These are phyloP conservation scores for Apamea epomidion DNA, from an alignment of 2,888 invertebrate genomes.

Conservation along the genomic window DNA sequence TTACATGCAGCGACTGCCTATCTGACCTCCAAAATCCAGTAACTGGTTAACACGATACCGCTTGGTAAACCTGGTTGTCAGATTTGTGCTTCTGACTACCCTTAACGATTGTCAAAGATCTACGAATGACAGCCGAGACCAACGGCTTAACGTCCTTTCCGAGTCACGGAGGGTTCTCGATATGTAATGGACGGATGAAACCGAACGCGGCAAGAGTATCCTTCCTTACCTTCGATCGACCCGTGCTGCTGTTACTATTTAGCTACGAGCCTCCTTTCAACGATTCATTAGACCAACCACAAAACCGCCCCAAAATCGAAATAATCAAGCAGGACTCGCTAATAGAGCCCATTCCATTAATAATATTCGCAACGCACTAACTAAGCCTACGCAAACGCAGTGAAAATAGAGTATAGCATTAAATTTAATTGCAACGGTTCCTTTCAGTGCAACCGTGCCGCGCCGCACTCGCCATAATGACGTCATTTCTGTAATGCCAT, in stretches of 20 bases:
- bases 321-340: slow-evolving; percentile 8
- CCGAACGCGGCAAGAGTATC: neutral
- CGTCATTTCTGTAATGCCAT: slow-evolving; percentile 78
- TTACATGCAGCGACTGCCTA: neutral
- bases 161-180: neutral
- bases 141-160: neutral
- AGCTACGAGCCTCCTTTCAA: neutral
- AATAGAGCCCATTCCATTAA: slow-evolving; percentile 39
- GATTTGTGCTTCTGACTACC: neutral
- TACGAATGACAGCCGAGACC: neutral
- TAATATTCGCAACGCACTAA: slow-evolving; percentile 53
- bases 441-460: slow-evolving; percentile 72
- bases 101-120: neutral
- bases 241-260: neutral
- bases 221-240: neutral
- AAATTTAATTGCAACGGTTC: slow-evolving; percentile 76
- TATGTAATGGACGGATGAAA: neutral
- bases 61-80: neutral
- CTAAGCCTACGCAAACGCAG: slow-evolving; percentile 68
- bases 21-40: neutral
- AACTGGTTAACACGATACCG: neutral
- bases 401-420: slow-evolving; percentile 77
- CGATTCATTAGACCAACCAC: neutral
- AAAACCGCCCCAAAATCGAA: slow-evolving; percentile 13
- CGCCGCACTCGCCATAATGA: slow-evolving; percentile 73